Conservation (phyloP, 2,113 vertebrate genomes). For the Lipophrys pholis region DNA sequence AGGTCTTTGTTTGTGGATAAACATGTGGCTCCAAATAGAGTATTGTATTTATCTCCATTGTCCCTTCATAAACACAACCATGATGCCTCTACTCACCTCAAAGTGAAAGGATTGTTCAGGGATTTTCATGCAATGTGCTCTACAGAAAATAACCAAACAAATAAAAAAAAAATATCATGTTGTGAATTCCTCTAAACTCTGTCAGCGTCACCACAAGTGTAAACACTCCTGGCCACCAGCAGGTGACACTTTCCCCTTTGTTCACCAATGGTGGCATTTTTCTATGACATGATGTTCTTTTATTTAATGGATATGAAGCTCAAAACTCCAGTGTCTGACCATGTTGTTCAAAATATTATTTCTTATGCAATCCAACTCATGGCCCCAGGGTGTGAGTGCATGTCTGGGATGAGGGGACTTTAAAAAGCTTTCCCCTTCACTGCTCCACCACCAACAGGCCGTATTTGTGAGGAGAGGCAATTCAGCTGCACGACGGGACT, state of each 20-base stretch:
- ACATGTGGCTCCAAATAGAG: conserved; percentile 9
- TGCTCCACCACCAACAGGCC: conserved; percentile 64
- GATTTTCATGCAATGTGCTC: neutral
- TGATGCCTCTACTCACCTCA: neutral
- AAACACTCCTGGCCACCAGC: conserved; percentile 73
- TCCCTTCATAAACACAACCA: neutral
- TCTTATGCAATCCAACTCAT: conserved; percentile 68
- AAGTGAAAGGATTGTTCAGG: neutral
- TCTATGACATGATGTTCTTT: conserved; percentile 51
- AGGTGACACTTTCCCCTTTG: conserved; percentile 84
- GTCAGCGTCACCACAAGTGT: conserved; percentile 41
- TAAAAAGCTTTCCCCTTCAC: conserved; percentile 76
- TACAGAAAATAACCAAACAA: too few species aligned
- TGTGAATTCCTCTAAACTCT: too few species aligned
- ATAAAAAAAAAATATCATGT: neutral
- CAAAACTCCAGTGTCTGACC: conserved; percentile 25
- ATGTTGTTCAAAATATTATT: conserved; percentile 51
- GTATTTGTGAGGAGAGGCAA: conserved; percentile 61
- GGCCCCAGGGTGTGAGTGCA: conserved; percentile 69
- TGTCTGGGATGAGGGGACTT: conserved; percentile 62
- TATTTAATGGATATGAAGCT: conserved; percentile 40
- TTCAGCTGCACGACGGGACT: conserved; percentile 69
- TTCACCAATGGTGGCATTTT: conserved; percentile 51
- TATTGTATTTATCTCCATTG: neutral
- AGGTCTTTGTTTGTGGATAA: neutral